phyloP scores from a whole-genome alignment of 2,797 vertebrate genomes.

The Scyliorhinus canicula region DNA sequence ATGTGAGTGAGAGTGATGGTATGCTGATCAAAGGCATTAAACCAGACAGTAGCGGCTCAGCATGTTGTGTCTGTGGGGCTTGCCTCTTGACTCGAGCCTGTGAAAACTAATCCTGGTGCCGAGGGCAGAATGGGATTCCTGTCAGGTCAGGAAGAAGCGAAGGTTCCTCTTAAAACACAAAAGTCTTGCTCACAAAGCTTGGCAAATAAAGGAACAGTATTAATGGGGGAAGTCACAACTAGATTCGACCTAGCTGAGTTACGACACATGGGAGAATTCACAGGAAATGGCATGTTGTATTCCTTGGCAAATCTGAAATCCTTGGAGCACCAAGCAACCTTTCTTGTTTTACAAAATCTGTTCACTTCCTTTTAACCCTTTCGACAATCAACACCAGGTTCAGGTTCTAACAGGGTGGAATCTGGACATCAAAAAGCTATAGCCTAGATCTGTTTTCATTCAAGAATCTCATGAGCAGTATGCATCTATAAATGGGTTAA shows the following conservation, averaged over 20 bases:
- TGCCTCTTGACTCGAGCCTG: conserved; percentile 2
- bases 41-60: conserved; percentile 11
- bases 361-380: conserved; percentile 11
- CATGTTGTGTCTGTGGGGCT: background rate
- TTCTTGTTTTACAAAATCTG: background rate
- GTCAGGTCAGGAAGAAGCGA: conserved; percentile 9
- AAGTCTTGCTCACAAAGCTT: background rate
- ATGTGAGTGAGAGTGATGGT: background rate
- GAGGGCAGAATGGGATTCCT: conserved; percentile 17
- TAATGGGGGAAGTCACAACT: background rate
- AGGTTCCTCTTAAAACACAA: background rate
- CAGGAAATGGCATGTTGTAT: conserved; percentile 1
- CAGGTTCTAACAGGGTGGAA: background rate
- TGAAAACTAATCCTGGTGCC: conserved; percentile 30
- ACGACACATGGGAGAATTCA: background rate
- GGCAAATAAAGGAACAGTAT: background rate
- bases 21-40: conserved; percentile 11
- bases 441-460: background rate
- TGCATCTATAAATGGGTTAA: background rate
- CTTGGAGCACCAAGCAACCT: background rate
- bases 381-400: background rate
- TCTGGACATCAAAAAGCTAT: background rate
- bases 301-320: background rate
- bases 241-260: background rate
- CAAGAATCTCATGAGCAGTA: background rate